Base-by-base conservation (phyloP, 2,888 invertebrate genomes). In the Melikaiella ostensackeni region DNA sequence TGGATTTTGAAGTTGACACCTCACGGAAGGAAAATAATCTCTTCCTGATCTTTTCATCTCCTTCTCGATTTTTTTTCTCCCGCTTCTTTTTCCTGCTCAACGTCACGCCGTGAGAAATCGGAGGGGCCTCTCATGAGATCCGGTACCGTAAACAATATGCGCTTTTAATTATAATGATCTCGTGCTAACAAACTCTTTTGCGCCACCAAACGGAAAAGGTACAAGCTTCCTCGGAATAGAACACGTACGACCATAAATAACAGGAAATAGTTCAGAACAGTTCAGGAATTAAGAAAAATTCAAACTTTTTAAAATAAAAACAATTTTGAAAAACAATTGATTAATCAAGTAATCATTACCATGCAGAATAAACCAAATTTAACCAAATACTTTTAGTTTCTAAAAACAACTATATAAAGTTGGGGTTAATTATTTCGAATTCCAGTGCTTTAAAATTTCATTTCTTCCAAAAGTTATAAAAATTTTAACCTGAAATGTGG, bases 101-200 rank as follows among this genome's bases (percentile, higher is more conserved):
- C 80, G 78, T 81, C 79, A 79, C 79, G 82, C 80, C 86, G 86
- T 86, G 87, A 85, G 87, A 87, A 88, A 81, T 80, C 77, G 77
- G 16, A 16, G 42, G 80, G 79, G 78, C 64, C 79, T 83, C 84
- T 84, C 89, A 87, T 87, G 90, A 82, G 89, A 88, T 79, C 76
- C 83, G 77, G 63, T 79, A 79, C 80, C 79, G 62, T 66, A 83
- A 87, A 89, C 89, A 89, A 89, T 90, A 84, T 80, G 79, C 83
- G 84, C 85, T 85, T 88, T 89, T 89, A 88, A 89, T 90, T 89
- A 89, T 87, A 87, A 89, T 88, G 86, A 88, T 87, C 86, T 82
- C 80, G 82, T 86, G 86, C 79, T 79, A 81, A 80, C 78, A 79
- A 82, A 81, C 77, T 79, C 79, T 74, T 77, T 62, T 46, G 74